phyloP scores from a whole-genome alignment of 2,113 vertebrate genomes.

The Hyperoodon ampullatus region DNA sequence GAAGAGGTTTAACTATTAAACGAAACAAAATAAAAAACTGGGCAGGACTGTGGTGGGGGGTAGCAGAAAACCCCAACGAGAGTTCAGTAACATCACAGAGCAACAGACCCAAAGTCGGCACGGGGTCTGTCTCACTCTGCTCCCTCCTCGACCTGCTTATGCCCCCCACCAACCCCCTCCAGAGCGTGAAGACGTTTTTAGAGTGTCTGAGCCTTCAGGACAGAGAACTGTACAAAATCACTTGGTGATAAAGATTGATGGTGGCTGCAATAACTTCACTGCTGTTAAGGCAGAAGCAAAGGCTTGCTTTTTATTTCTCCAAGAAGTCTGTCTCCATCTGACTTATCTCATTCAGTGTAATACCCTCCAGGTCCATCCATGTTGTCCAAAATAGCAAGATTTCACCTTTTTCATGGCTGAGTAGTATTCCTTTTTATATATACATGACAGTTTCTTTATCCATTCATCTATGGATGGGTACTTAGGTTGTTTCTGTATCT shows the following conservation, averaged over 20 bases:
- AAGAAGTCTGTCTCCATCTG: neutral
- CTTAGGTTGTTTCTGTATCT: too few species aligned
- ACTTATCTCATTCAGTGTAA: too few species aligned
- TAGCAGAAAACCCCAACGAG: too few species aligned
- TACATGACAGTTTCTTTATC: too few species aligned
- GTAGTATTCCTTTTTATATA: too few species aligned
- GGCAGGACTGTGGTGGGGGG: neutral
- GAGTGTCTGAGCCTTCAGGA: neutral
- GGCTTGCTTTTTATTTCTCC: neutral
- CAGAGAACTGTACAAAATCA: neutral
- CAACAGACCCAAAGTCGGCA: neutral
- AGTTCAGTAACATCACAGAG: neutral
- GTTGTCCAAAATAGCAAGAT: too few species aligned
- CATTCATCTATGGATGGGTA: too few species aligned
- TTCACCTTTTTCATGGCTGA: too few species aligned
- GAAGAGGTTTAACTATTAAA: neutral
- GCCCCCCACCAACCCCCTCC: accelerated
- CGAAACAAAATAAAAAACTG: neutral
- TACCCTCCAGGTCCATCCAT: too few species aligned
- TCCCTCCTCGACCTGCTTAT: neutral
- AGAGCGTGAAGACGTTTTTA: neutral
- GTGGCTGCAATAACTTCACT: too few species aligned
- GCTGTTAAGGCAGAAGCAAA: neutral
- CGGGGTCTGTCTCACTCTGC: too few species aligned
- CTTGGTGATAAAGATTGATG: accelerated